phyloP scores from a whole-genome alignment of 2,797 vertebrate species.

The Carapus acus region DNA sequence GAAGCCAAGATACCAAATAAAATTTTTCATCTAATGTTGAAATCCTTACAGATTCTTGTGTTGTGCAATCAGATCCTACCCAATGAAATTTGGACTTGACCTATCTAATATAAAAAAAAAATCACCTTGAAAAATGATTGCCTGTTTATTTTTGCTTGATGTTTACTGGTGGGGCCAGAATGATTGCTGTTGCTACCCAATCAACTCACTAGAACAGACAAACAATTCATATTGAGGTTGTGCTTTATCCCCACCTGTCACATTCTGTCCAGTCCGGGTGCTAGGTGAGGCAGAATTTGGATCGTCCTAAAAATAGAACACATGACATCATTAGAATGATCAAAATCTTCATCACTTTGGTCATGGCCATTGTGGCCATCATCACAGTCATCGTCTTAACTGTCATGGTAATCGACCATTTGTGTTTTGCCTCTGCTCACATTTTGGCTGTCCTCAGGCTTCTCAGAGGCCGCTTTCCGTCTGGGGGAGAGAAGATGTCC shows the following conservation, averaged over 20 bases:
- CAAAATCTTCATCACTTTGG: slow-evolving; percentile 2
- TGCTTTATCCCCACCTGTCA: slow-evolving; percentile 72
- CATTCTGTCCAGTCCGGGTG: slow-evolving; percentile 79
- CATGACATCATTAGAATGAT: not conserved
- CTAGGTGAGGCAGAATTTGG: slow-evolving; percentile 81
- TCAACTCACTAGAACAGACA: no score
- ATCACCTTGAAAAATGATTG: no score
- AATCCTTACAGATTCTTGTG: no score
- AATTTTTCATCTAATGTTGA: no score
- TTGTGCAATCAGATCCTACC: no score
- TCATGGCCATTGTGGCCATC: no score
- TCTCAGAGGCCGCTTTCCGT: slow-evolving; percentile 96
- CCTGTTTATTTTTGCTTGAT: no score
- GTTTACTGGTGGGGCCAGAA: no score
- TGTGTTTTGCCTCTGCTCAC: slow-evolving; percentile 69
- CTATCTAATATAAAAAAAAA: no score
- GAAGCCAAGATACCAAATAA: not conserved
- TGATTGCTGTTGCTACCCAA: no score
- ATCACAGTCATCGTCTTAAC: slow-evolving; percentile 3
- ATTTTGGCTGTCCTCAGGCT: slow-evolving; percentile 90
- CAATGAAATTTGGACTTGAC: no score
- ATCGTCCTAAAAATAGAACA: slow-evolving; percentile 78
- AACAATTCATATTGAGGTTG: not conserved
- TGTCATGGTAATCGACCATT: not conserved
- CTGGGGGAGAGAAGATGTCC: slow-evolving; percentile 67